phyloP scores from a whole-genome alignment of 2,113 vertebrate species.

The Macrotus californicus region DNA sequence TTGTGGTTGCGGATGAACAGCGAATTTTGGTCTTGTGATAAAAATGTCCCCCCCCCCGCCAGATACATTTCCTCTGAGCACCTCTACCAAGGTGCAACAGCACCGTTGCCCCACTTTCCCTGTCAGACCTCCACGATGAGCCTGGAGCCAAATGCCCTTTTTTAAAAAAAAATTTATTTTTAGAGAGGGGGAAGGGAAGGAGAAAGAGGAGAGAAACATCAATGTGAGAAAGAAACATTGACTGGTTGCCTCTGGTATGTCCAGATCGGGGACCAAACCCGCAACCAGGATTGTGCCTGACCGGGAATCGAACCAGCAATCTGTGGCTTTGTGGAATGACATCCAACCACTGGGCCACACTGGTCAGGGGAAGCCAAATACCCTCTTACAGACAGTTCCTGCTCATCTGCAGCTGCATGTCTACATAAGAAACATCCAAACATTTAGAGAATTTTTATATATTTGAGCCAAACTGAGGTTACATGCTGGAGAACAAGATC shows the following conservation, averaged over 20 bases:
- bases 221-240: too few relatives aligned
- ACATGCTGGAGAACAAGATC: background rate
- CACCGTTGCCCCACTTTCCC: background rate
- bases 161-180: too few relatives aligned
- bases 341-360: too few relatives aligned
- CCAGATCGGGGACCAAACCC: too few relatives aligned
- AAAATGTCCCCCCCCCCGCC: too few relatives aligned
- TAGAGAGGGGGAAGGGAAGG: too few relatives aligned
- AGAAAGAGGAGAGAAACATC: too few relatives aligned
- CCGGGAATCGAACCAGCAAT: too few relatives aligned
- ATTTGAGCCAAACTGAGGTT: background rate
- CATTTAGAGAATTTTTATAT: background rate
- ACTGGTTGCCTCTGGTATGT: background rate
- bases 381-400: background rate
- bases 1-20: background rate
- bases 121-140: fast-evolving
- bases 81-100: background rate
- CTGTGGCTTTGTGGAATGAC: too few relatives aligned
- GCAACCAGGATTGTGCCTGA: too few relatives aligned
- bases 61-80: background rate
- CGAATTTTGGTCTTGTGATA: background rate
- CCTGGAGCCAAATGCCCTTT: background rate
- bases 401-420: background rate
- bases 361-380: background rate
- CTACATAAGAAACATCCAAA: background rate